Conservation (phyloP, 1,140 invertebrate genomes). For the Drosophila triauraria region DNA sequence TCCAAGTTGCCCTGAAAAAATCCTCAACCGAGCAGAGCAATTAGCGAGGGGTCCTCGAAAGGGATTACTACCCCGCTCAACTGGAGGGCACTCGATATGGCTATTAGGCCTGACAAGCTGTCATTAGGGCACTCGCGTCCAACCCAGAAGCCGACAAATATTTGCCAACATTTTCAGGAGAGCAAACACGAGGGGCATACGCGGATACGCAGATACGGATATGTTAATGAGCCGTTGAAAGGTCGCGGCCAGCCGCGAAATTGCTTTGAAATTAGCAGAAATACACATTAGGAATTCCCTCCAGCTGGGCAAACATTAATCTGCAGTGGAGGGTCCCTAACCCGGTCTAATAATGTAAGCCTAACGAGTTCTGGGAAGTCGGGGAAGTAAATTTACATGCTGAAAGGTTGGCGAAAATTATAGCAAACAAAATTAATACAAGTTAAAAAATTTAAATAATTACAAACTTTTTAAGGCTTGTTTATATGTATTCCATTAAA, state of each 20-base stretch:
- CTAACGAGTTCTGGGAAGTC: not conserved
- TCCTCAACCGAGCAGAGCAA: constrained; percentile 41
- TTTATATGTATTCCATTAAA: no score
- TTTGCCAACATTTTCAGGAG: constrained; percentile 60
- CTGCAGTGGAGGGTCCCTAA: not conserved
- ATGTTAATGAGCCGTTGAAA: constrained; percentile 37
- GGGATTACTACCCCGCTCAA: constrained; percentile 58
- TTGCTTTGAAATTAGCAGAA: constrained; percentile 41
- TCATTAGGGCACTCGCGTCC: constrained; percentile 49
- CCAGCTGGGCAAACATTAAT: constrained; percentile 20
- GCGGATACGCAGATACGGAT: not conserved
- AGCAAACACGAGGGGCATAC: constrained; percentile 45
- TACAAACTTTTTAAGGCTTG: not conserved
- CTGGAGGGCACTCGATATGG: constrained; percentile 62
- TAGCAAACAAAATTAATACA: fast-evolving
- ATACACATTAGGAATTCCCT: constrained; percentile 13
- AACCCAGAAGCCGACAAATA: constrained; percentile 54
- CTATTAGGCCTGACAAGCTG: constrained; percentile 75
- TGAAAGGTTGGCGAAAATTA: not conserved
- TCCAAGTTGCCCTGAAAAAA: constrained; percentile 6
- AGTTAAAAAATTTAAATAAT: not conserved
- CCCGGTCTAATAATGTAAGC: not conserved
- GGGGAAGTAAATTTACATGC: not conserved
- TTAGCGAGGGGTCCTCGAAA: constrained; percentile 49
- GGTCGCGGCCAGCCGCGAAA: constrained; percentile 28